Evolutionary conservation across 2,113 vertebrate species (phyloP).

Genomic region (Abramis brama): DNA sequence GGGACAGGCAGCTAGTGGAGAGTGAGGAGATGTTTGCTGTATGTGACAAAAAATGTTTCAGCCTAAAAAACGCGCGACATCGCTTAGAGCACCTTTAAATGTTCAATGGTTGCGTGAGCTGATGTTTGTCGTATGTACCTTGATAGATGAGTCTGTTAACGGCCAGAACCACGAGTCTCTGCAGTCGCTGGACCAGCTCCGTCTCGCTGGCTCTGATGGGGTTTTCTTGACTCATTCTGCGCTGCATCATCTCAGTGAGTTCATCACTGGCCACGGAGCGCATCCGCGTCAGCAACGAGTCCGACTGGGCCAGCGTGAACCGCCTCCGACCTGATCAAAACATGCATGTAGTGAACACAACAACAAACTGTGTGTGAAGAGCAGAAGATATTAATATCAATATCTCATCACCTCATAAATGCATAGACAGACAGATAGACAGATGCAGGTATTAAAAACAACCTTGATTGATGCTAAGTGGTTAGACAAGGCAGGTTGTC

Average conservation of each 20-base stretch:
- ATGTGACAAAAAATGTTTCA: too few relatives aligned
- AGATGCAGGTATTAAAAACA: background rate
- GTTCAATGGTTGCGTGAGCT: background rate
- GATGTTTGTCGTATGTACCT: conserved; percentile 70
- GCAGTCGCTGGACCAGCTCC: conserved; percentile 89
- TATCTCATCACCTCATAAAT: background rate
- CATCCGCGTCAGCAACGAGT: conserved; percentile 90
- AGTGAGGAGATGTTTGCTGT: too few relatives aligned
- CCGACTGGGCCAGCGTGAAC: conserved; percentile 85
- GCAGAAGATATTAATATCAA: background rate
- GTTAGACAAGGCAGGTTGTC: background rate
- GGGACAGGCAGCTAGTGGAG: too few relatives aligned
- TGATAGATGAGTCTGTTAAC: conserved; percentile 94
- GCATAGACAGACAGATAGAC: conserved; percentile 15
- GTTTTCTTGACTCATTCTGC: conserved; percentile 94
- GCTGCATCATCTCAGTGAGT: conserved; percentile 91
- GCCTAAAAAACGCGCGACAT: too few relatives aligned
- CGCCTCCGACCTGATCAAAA: conserved; percentile 78
- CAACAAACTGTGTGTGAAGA: background rate
- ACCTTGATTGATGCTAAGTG: background rate
- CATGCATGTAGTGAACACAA: background rate
- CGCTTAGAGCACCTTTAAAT: too few relatives aligned
- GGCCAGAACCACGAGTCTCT: conserved; percentile 87
- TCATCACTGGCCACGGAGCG: conserved; percentile 92
- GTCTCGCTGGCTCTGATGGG: conserved; percentile 86